Base-by-base conservation (phyloP, 2,888 invertebrate genomes). In the Pocota personata region DNA sequence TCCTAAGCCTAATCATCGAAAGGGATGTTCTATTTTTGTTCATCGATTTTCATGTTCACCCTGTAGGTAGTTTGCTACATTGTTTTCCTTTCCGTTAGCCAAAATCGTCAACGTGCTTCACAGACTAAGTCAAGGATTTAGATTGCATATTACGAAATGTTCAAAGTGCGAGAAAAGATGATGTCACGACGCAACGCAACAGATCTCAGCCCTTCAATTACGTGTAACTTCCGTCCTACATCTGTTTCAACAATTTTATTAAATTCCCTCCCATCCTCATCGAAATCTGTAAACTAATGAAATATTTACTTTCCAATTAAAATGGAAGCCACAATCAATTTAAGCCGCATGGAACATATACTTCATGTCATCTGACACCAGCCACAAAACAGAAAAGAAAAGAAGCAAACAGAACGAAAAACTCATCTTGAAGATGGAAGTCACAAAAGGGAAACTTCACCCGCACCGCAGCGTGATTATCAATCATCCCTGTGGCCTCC, bases 251-350 rank as follows among this genome's bases (percentile, higher is more conserved):
- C 8, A 2, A 6, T 62, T 62, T 62, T 48, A 48, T 58, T 37
- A 35, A 75, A 62, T 50, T 46, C 46, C 21, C 27, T 60, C 30
- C 24, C n/a, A 3, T 40, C 57, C 48, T 30, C 40, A 16, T 46
- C 12, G 35, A 75, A 79, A 84, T 84, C 62, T 69, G 69, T 69
- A 50, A 66, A 62, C 71, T 82, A 82, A 82, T 86, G 77, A 86
- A 86, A 82, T 86, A 86, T 86, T 86, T 86, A 77, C 76, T 86
- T 86, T 86, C 62, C 86, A 86, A 86, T 86, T 86, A 86, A 86
- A 82, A 67, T 77, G 72, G 82, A 86, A 76, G 82, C 86, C 76
- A 86, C 82, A 82, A 86, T 86, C 80, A 86, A 86, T 82, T 82
- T 71, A 66, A 66, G 71, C 71, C 58, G 37, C 76, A 75, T 35